Base-by-base conservation (phyloP, 92 coral and sea anemone species). In the Virgularia gustaviana region DNA sequence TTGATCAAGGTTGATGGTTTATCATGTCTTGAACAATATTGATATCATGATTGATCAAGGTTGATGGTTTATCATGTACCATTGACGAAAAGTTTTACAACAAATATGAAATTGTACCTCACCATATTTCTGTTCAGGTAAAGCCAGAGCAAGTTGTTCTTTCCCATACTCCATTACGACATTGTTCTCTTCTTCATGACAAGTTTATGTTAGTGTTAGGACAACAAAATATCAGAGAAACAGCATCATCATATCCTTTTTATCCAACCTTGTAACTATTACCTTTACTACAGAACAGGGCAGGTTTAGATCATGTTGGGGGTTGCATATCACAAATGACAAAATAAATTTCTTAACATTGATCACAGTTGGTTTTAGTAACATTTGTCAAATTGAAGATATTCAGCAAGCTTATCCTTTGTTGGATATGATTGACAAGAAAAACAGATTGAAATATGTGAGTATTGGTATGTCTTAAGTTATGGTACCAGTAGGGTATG, bases 341-440 rank as follows among this genome's bases (percentile, higher is more conserved):
- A 57, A 41, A 57, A 30, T 19, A 30, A 57, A 11, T 57, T n/a
- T 37, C 71, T 83, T 32, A 74, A 43, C 61, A 18, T 30, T 5
- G 22, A 49, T 19, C 45, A 87, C 82, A 28, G 77, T 83, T 87
- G 91, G 91, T 12, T 87, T 87, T 61, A 79, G 59, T 7, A 83
- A 80, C 32, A 81, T 76, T 19, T 76, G 84, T 44, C 85, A 87
- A 57, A 77, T 87, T 8, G 88, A 87, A 71, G 91, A 87, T 36
- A 67, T 84, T 4, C 70, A 78, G 52, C 65, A 53, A 51, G 88
- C 85, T 4, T 83, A 87, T 57, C 91, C 91, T 49, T 52, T 87
- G 51, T 71, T 87, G 22, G 91, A 87, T 35, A 83, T 87, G 85
- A 79, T 83, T 15, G 91, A 87, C 78, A 80, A 87, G 51, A 58